A percentile compares a stretch with the other conserved stretches of the same genome.
These are phyloP conservation scores for Castor canadensis DNA, from an alignment of 2,113 vertebrate genomes.

Conservation along the genomic window DNA sequence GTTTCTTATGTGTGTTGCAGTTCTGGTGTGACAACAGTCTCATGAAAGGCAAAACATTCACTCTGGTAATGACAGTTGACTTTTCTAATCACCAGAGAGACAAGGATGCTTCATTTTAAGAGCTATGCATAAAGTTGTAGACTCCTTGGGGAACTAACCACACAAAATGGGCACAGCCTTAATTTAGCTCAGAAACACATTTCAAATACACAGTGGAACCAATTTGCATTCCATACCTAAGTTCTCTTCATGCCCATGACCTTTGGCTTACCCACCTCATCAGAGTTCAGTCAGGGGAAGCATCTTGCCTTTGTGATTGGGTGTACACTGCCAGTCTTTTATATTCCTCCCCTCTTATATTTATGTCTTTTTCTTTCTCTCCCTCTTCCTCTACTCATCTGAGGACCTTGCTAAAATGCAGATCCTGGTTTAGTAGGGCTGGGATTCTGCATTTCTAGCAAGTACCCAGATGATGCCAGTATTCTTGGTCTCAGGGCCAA, in stretches of 20 bases:
- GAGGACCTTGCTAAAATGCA: not conserved
- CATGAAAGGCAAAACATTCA: not conserved
- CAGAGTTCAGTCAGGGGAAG: not conserved
- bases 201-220: not conserved
- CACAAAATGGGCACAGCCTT: not conserved
- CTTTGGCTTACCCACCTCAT: not conserved
- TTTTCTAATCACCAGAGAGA: not conserved
- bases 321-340: not conserved
- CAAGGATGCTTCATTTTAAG: not conserved
- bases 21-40: constrained; percentile 8
- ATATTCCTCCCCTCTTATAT: too few relatives aligned
- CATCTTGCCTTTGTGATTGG: not conserved
- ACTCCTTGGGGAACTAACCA: not conserved
- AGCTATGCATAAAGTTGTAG: not conserved
- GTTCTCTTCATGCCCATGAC: not conserved
- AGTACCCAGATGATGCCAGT: not conserved
- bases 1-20: not conserved
- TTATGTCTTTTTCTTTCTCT: not conserved
- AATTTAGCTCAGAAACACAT: not conserved
- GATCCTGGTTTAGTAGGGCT: not conserved
- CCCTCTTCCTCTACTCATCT: not conserved
- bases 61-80: constrained; percentile 22
- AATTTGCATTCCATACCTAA: not conserved
- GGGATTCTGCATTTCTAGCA: not conserved
- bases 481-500: not conserved